These are phyloP conservation scores for Zaprionus nigranus DNA, from an alignment of 1,140 invertebrate species.

Conservation along the genomic window DNA sequence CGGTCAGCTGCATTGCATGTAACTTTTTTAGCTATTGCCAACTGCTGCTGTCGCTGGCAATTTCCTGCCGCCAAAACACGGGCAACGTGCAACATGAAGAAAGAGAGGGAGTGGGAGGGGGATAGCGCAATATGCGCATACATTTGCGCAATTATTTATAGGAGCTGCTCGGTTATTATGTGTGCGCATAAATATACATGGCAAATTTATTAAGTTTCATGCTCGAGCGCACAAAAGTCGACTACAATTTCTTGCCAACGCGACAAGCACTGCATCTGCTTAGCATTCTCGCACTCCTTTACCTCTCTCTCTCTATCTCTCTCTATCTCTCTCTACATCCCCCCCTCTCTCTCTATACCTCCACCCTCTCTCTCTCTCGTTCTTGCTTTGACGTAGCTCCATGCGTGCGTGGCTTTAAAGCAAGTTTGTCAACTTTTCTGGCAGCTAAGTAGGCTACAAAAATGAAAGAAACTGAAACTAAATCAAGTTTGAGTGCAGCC, in stretches of 20 bases:
- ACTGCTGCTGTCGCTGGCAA: constrained; percentile 29
- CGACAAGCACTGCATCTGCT: constrained; percentile 48
- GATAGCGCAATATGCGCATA: background rate
- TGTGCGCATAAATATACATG: constrained; percentile 78
- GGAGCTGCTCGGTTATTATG: constrained; percentile 60
- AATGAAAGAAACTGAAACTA: constrained; percentile 9
- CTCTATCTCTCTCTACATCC: background rate
- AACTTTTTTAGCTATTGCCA: constrained; percentile 29
- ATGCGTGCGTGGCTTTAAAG: constrained; percentile 55
- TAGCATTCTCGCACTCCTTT: constrained; percentile 17
- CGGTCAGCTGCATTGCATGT: constrained; percentile 46
- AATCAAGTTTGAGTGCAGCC: constrained; percentile 20
- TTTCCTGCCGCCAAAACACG: constrained; percentile 28
- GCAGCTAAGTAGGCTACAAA: constrained; percentile 43
- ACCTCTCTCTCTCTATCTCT: background rate
- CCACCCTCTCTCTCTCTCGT: background rate
- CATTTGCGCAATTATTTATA: constrained; percentile 47
- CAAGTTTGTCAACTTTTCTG: constrained; percentile 65
- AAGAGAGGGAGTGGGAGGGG: background rate
- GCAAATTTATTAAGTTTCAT: constrained; percentile 77
- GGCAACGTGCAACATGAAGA: background rate
- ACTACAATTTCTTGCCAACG: constrained; percentile 24
- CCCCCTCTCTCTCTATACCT: background rate
- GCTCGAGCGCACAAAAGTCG: constrained; percentile 60
- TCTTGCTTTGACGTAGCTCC: background rate